Evolutionary conservation across 2,888 invertebrate species (phyloP).

Genomic region (Pheosia gnoma): DNA sequence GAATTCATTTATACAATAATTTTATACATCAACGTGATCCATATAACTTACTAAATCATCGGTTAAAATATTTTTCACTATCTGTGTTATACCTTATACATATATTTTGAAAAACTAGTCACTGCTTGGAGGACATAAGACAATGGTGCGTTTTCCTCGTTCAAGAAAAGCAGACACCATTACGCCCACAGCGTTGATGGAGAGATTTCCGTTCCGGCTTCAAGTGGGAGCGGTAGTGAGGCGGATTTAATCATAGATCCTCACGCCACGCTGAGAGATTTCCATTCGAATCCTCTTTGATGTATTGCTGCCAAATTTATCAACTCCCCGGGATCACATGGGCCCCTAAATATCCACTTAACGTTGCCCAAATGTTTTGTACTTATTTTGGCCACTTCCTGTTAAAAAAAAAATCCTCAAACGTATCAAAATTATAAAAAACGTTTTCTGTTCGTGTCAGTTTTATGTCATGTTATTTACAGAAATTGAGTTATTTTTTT

Average conservation of each 20-base stretch:
- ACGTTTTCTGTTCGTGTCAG: too few relatives aligned
- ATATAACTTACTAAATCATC: too few relatives aligned
- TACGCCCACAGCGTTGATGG: slow-evolving; percentile 9
- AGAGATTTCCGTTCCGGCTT: slow-evolving; percentile 14
- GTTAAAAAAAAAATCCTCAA: background rate
- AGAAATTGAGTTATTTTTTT: too few relatives aligned
- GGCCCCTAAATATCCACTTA: background rate
- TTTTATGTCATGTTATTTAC: too few relatives aligned
- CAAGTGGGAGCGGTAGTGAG: slow-evolving; percentile 10
- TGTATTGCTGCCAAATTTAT: slow-evolving; percentile 3
- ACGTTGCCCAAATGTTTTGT: background rate
- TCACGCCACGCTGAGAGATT: slow-evolving; percentile 28
- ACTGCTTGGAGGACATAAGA: too few relatives aligned
- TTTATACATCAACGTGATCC: too few relatives aligned
- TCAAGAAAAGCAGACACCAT: background rate
- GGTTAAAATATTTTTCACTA: too few relatives aligned
- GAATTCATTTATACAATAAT: too few relatives aligned
- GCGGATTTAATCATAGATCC: slow-evolving; percentile 18
- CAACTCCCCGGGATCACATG: background rate
- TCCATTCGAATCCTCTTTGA: slow-evolving; percentile 14
- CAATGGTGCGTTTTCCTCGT: too few relatives aligned
- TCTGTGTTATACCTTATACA: too few relatives aligned
- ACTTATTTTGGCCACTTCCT: background rate
- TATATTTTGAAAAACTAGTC: too few relatives aligned
- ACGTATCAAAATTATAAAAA: too few relatives aligned